These are phyloP conservation scores for Aporophyla lueneburgensis DNA, from an alignment of 2,888 invertebrate genomes.

Conservation along the genomic window DNA sequence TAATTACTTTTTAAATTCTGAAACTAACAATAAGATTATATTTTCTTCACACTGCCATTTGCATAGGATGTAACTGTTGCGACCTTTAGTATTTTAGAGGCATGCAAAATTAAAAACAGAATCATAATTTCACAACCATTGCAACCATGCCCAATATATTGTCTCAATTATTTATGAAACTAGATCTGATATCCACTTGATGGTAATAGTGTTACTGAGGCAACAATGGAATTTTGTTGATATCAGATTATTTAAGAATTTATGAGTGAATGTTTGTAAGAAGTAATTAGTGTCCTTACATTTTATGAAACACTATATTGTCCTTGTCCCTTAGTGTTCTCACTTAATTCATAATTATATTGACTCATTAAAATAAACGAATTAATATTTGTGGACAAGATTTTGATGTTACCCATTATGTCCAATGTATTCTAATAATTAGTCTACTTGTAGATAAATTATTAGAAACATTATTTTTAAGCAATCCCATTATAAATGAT, in stretches of 20 bases:
- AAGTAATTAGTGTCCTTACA: not conserved
- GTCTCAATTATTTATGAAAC: not conserved
- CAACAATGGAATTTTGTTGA: not conserved
- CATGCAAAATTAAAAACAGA: not conserved
- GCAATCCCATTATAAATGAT: not conserved
- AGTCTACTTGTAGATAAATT: no score
- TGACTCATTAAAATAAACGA: slow-evolving; percentile 1
- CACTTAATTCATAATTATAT: not conserved
- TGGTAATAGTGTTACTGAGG: not conserved
- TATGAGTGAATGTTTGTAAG: not conserved
- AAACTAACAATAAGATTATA: not conserved
- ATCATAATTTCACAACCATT: not conserved
- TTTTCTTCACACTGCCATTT: not conserved
- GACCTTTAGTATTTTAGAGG: not conserved
- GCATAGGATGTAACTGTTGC: not conserved
- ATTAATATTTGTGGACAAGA: not conserved
- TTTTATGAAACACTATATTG: not conserved
- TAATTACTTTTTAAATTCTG: not conserved
- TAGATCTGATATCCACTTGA: slow-evolving; percentile 5
- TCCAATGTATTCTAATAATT: no score
- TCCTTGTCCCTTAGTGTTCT: not conserved
- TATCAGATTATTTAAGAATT: not conserved
- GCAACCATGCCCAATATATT: not conserved
- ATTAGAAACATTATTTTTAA: not conserved
- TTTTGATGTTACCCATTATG: no score